Percentiles rank a stretch among this genome's conserved stretches.
These are phyloP conservation scores for Xenopus borealis DNA, from an alignment of 2,113 vertebrate genomes.

Conservation along the genomic window DNA sequence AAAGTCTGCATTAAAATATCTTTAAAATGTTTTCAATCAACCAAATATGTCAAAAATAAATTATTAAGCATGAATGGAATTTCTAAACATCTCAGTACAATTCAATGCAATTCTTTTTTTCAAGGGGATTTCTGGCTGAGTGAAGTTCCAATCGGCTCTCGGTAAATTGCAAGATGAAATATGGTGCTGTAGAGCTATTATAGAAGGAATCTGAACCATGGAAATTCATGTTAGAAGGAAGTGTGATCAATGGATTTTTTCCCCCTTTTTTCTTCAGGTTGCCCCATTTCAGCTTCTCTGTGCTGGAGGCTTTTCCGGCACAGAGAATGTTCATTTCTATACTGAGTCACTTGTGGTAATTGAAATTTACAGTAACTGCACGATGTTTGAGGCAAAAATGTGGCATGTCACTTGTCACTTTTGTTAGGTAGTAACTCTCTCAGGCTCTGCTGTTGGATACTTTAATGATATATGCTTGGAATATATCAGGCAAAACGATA, in stretches of 20 bases:
- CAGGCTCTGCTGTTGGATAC: slow-evolving; percentile 26
- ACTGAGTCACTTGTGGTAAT: slow-evolving; percentile 20
- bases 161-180: slow-evolving; percentile 41
- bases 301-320: slow-evolving; percentile 28
- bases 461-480: slow-evolving; percentile 19
- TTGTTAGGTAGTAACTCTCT: slow-evolving; percentile 24
- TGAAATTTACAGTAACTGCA: slow-evolving; percentile 41
- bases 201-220: slow-evolving; percentile 25
- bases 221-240: slow-evolving; percentile 27
- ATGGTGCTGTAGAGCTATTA: slow-evolving; percentile 35
- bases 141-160: slow-evolving; percentile 31
- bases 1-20: slow-evolving; percentile 10
- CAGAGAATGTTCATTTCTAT: slow-evolving; percentile 19
- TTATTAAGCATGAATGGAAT: slow-evolving; percentile 24
- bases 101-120: slow-evolving; percentile 21
- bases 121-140: slow-evolving; percentile 33
- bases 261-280: slow-evolving; percentile 18
- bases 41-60: slow-evolving; percentile 26
- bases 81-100: slow-evolving; percentile 10
- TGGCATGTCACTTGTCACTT: slow-evolving; percentile 29
- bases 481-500: slow-evolving; percentile 15
- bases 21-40: slow-evolving; percentile 36
- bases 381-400: slow-evolving; percentile 31
- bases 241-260: slow-evolving; percentile 37
- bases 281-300: slow-evolving; percentile 7